Percentiles rank a stretch among this genome's conserved stretches.
These are phyloP conservation scores for Drosophila recens DNA, from an alignment of 2,888 invertebrate genomes.

Conservation along the genomic window DNA sequence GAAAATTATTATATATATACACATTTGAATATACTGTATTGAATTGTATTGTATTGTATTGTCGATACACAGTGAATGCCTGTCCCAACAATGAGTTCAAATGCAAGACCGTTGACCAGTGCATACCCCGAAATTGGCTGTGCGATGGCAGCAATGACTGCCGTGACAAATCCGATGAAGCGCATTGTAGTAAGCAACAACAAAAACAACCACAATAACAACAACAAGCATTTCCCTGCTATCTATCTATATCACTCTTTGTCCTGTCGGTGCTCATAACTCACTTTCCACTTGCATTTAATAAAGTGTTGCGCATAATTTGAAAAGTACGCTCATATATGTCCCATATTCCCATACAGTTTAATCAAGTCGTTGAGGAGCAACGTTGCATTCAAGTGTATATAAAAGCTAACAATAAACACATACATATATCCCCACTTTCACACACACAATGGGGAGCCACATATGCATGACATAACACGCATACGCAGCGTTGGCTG, in stretches of 20 bases:
- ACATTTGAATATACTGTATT: slow-evolving; percentile 1
- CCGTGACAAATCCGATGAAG: slow-evolving; percentile 89
- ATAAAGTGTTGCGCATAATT: slow-evolving; percentile 74
- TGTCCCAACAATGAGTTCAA: slow-evolving; percentile 88
- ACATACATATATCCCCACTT: slow-evolving; percentile 15
- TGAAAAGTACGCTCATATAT: slow-evolving; percentile 46
- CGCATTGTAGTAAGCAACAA: slow-evolving; percentile 87
- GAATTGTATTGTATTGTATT: slow-evolving; percentile 20
- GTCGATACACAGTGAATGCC: slow-evolving; percentile 72
- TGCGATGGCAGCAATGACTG: slow-evolving; percentile 90
- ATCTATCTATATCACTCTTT: slow-evolving; percentile 16
- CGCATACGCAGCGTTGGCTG: slow-evolving; percentile 60
- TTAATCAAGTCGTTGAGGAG: slow-evolving; percentile 70
- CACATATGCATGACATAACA: slow-evolving; percentile 40
- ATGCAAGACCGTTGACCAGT: slow-evolving; percentile 88
- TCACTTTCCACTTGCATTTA: slow-evolving; percentile 53
- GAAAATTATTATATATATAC: not conserved
- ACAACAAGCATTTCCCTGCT: slow-evolving; percentile 12
- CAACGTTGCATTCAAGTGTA: slow-evolving; percentile 53
- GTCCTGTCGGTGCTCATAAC: slow-evolving; percentile 30
- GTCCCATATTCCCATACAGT: slow-evolving; percentile 40
- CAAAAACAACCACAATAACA: slow-evolving; percentile 1
- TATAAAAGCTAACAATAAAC: slow-evolving; percentile 42
- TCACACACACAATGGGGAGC: slow-evolving; percentile 13
- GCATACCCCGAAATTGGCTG: slow-evolving; percentile 89